Conservation (phyloP, 2,888 invertebrate species). For the Tiphia femorata region DNA sequence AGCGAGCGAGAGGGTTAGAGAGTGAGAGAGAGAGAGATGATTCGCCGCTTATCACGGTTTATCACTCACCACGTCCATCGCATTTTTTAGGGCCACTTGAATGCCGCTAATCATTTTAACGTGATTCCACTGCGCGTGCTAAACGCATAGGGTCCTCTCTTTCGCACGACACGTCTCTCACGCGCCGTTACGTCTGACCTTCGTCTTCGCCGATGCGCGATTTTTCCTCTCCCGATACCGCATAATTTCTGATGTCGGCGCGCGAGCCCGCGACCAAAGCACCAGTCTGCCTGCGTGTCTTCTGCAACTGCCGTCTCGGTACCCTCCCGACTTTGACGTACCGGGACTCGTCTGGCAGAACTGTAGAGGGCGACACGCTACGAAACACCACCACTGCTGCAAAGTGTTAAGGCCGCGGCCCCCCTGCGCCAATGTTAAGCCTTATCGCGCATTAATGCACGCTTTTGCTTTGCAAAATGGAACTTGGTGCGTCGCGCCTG, state of each 20-base stretch:
- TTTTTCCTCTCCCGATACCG: conserved; percentile 13
- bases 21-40: neutral
- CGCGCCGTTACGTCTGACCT: conserved; percentile 15
- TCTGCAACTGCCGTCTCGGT: conserved; percentile 24
- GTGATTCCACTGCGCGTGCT: too few relatives aligned
- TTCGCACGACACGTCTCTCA: conserved; percentile 15
- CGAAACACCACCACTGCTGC: too few relatives aligned
- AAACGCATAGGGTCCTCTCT: too few relatives aligned
- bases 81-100: conserved; percentile 65
- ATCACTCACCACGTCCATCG: conserved; percentile 67
- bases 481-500: too few relatives aligned
- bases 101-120: conserved; percentile 66
- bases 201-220: conserved; percentile 21
- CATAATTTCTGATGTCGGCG: conserved; percentile 28
- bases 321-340: conserved; percentile 36
- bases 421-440: too few relatives aligned
- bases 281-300: conserved; percentile 14
- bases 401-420: too few relatives aligned
- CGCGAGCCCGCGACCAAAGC: conserved; percentile 7
- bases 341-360: neutral
- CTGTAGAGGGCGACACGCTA: conserved; percentile 21
- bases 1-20: neutral
- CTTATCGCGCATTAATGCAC: too few relatives aligned
- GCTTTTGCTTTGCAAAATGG: too few relatives aligned
- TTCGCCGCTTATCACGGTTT: conserved; percentile 5